phyloP scores from a whole-genome alignment of 2,113 vertebrate species.

The Campylorhamphus procurvoides region DNA sequence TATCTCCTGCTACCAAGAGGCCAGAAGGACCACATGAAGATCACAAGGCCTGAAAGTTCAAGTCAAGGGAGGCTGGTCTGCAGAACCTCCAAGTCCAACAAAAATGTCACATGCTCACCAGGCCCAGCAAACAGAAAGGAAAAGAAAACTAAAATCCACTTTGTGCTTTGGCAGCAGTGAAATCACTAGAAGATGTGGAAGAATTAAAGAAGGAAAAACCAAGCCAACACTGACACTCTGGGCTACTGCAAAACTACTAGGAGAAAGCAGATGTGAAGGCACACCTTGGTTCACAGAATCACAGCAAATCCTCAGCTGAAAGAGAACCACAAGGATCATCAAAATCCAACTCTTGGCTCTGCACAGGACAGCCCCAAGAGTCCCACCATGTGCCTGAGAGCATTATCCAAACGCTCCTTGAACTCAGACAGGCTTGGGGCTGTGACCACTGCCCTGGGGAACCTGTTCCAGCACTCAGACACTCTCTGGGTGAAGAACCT shows the following conservation, averaged over 20 bases:
- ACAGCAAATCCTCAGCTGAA: neutral
- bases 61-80: neutral
- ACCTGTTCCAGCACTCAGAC: neutral
- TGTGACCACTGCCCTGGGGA: neutral
- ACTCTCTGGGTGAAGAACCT: neutral
- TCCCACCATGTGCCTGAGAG: neutral
- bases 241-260: neutral
- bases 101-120: neutral
- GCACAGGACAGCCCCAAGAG: neutral
- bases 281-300: neutral
- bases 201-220: neutral
- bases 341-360: neutral
- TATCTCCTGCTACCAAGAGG: neutral
- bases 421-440: neutral
- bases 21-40: neutral
- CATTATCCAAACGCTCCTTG: neutral
- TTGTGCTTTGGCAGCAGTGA: neutral
- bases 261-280: neutral
- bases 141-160: neutral
- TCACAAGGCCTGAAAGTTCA: conserved; percentile 1
- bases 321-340: neutral
- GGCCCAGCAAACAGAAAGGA: neutral
- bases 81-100: neutral
- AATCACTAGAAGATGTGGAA: fast-evolving
- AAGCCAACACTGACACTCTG: neutral